Base-by-base conservation (phyloP, 2,113 vertebrate species). In the Morone chrysops region DNA sequence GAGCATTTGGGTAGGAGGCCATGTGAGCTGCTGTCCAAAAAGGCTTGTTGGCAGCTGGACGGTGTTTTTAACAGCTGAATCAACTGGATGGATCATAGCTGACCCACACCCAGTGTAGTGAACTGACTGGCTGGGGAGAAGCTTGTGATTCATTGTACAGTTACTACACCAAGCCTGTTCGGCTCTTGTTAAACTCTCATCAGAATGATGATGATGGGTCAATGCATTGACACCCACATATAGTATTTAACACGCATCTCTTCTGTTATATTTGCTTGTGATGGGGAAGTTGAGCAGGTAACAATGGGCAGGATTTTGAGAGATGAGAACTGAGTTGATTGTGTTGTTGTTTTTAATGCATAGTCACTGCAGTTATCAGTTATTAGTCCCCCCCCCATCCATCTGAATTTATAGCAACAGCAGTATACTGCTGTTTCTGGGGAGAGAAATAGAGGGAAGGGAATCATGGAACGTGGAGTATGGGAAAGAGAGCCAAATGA, bases 1-100 rank as follows among this genome's bases (percentile, higher is more conserved):
- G 63, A 75, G 75, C 1, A 5, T 78, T 84, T 40, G 67, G 51
- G 66, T 80, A 50, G 59, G 69, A 83, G 57, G 72, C 50, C 66
- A 62, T 77, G 54, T 73, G 57, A 90, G 65, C 74, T 25, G 71
- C 66, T n/a, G 53, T 87, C 80, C 82, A 88, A 76, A 90, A 84
- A 89, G 83, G 13, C 84, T 87, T 61, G 61, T 41, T 92, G 88
- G 89, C 92, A 91, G 89, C 83, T 41, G 74, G 48, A 63, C 25
- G 10, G 80, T 85, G 89, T 90, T 90, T 88, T 82, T 75, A 88
- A 90, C 86, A 88, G 88, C 78, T 87, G 86, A 82, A 86, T 63
- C 43, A 6, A 86, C 75, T 81, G 73, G 68, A 81, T 73, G 80
- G 85, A 83, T 90, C 79, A 51, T 70, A 54, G 73, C 51, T 86